phyloP scores from a whole-genome alignment of 2,113 vertebrate species.

The Mugil cephalus region DNA sequence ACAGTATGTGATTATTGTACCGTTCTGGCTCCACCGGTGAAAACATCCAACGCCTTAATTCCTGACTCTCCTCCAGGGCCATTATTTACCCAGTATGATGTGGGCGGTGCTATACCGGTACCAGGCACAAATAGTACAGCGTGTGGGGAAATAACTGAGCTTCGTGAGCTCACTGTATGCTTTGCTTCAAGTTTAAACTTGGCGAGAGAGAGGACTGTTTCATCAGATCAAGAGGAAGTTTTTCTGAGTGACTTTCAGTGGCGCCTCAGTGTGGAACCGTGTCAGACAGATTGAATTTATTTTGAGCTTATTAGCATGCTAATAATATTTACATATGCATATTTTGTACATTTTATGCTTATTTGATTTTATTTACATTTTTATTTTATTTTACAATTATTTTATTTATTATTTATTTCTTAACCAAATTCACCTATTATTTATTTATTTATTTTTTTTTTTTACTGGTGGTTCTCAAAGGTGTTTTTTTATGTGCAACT shows the following conservation, averaged over 20 bases:
- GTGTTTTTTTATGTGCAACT: no score
- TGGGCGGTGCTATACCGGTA: conserved; percentile 30
- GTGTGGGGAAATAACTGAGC: conserved; percentile 37
- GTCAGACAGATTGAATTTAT: neutral
- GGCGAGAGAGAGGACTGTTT: conserved; percentile 13
- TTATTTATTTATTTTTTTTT: no score
- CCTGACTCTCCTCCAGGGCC: conserved; percentile 15
- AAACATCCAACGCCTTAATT: conserved; percentile 22
- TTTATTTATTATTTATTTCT: no score
- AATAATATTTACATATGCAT: no score
- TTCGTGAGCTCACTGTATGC: conserved; percentile 12
- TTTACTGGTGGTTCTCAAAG: no score
- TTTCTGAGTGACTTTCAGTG: neutral
- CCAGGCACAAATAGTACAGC: conserved; percentile 25
- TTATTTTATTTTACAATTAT: no score
- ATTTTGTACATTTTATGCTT: no score
- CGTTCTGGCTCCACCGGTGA: conserved; percentile 1
- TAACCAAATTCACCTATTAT: no score
- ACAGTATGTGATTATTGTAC: conserved; percentile 21
- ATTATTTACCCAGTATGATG: conserved; percentile 28
- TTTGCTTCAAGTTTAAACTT: conserved; percentile 21
- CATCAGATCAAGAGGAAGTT: conserved; percentile 37
- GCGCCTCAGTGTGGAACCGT: neutral
- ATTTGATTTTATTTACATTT: no score
- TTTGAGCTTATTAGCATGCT: no score